Evolutionary conservation across 2,888 invertebrate species (phyloP).

Genomic region (Hemistola chrysoprasaria): DNA sequence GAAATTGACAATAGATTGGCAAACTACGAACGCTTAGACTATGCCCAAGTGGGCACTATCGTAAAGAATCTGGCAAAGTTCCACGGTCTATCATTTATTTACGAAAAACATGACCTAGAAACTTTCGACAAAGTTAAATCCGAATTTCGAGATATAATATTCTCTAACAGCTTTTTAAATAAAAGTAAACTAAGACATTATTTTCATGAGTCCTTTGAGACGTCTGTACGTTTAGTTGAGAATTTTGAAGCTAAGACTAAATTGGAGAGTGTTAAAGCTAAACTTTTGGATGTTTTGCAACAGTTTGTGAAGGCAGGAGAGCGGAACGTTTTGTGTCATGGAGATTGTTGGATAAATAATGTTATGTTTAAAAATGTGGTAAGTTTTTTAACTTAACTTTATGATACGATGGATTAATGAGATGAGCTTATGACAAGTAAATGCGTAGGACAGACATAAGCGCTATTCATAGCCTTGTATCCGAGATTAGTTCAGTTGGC

Average conservation of each 20-base stretch:
- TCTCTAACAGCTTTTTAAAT: conserved; percentile 55
- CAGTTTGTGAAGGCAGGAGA: conserved; percentile 46
- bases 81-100: conserved; percentile 60
- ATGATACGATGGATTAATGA: background rate
- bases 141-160: conserved; percentile 57
- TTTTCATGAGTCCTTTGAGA: conserved; percentile 59
- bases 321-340: conserved; percentile 64
- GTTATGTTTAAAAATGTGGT: conserved; percentile 57
- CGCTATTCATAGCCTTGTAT: too few relatives aligned
- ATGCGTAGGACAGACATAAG: too few relatives aligned
- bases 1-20: conserved; percentile 44
- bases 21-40: conserved; percentile 46
- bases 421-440: too few relatives aligned
- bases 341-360: conserved; percentile 70
- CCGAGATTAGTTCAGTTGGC: too few relatives aligned
- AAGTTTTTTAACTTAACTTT: conserved; percentile 17
- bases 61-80: conserved; percentile 63
- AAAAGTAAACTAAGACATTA: conserved; percentile 60
- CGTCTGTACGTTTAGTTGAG: conserved; percentile 49
- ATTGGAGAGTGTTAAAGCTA: conserved; percentile 42
- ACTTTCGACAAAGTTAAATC: conserved; percentile 38
- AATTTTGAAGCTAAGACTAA: conserved; percentile 46
- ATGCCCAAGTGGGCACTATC: conserved; percentile 44
- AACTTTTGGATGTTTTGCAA: conserved; percentile 52
- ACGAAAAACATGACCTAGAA: conserved; percentile 40